A percentile compares a stretch with the other conserved stretches of the same genome.
Evolutionary conservation across 2,113 vertebrate species (phyloP).

Genomic region (Phyllopteryx taeniolatus): DNA sequence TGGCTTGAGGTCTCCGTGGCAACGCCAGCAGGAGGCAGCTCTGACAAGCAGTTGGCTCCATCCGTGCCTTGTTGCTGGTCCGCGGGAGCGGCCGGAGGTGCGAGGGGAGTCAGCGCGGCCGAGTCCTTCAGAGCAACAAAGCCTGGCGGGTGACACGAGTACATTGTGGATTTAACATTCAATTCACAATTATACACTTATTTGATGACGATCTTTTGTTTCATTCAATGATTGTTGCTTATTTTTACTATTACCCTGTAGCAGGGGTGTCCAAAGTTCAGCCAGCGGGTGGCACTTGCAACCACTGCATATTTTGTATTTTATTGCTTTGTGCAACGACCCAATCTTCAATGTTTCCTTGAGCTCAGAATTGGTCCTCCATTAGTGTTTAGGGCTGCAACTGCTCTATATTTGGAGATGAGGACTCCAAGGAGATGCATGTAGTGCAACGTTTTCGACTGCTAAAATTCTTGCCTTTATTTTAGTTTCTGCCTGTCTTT

Average conservation of each 20-base stretch:
- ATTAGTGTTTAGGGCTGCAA: too few species aligned
- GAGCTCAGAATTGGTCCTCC: too few species aligned
- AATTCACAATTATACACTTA: neutral
- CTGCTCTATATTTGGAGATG: too few species aligned
- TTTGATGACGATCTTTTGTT: neutral
- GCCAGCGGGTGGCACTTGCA: too few species aligned
- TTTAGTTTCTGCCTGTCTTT: too few species aligned
- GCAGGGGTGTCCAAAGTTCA: neutral
- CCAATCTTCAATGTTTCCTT: too few species aligned
- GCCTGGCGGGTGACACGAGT: slow-evolving; percentile 47
- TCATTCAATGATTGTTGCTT: neutral
- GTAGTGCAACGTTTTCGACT: too few species aligned
- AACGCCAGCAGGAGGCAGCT: slow-evolving; percentile 46
- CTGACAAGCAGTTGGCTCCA: slow-evolving; percentile 18
- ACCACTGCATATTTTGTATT: too few species aligned
- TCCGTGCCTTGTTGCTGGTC: slow-evolving; percentile 49
- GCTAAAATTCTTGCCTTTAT: too few species aligned
- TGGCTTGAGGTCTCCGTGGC: slow-evolving; percentile 56
- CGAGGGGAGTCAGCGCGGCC: slow-evolving; percentile 63
- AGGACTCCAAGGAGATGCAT: too few species aligned
- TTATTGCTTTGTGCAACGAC: too few species aligned
- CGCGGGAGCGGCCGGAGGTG: slow-evolving; percentile 43
- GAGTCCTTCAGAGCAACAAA: slow-evolving; percentile 66
- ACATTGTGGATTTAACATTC: neutral
- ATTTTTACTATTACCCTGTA: neutral